Base-by-base conservation (phyloP, 2,113 vertebrate species). In the Ochotona curzoniae region DNA sequence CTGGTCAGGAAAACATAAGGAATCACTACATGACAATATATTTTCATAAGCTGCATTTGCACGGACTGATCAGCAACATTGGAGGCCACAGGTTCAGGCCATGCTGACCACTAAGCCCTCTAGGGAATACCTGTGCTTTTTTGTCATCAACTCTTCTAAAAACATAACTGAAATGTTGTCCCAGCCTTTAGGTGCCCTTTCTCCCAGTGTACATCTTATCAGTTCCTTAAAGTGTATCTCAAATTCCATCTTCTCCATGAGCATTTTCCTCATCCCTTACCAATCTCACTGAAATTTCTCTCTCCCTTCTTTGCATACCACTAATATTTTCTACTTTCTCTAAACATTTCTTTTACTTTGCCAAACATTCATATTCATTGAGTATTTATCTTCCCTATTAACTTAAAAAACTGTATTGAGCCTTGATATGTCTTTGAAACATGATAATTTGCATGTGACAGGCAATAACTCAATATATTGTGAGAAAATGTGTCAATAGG, bases 321-420 rank as follows among this genome's bases (percentile, higher is more conserved):
- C 49, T 75, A 86, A 51, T 13, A 86, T 28, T 86, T 82, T 71
- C 66, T 69, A 54, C 30, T 38, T 44, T 74, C 13, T 28, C 49
- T 74, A 83, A 74, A 57, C 57, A 83, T 49, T 85, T 60, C 60
- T 30, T 51, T 89, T 76, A 94, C 38, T 83, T 18, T 54, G 89
- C 23, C 60, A 81, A 25, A 80, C 11, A 76, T 66, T 90, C 75
- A 80, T 60, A 26, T 87, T 30, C n/a, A 87, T n/a, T n/a, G 28
- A 81, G 7, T 87, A 61, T 89, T 51, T 83, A 63, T 83, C 67
- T 86, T 90, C 74, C 54, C 15, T 90, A 61, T 73, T 93, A 64
- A 87, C 69, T 84, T 85, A 83, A 91, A 90, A 57, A 44, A 70
- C 20, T 35, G 64, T 84, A 49, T 66, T 78, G 80, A 89, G 21